Evolutionary conservation across 2,888 invertebrate genomes (phyloP).

Genomic region (Tribolium freemani): DNA sequence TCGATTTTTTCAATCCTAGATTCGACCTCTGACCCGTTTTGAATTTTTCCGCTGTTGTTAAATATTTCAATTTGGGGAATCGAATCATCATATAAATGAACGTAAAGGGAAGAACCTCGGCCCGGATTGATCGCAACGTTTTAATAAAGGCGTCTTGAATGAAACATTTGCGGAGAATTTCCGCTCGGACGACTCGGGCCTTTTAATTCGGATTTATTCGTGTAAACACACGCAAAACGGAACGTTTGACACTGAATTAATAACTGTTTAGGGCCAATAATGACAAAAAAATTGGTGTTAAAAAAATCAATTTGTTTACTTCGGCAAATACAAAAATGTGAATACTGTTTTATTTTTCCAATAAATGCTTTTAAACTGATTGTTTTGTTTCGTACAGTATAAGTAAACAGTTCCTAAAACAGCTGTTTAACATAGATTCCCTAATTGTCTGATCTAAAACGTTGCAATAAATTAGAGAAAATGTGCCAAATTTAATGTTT

Average conservation of each 20-base stretch:
- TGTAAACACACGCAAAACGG: too few species aligned
- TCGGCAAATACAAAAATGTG: too few species aligned
- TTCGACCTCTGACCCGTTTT: neutral
- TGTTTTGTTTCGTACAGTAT: too few species aligned
- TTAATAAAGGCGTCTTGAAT: conserved; percentile 37
- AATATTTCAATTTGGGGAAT: conserved; percentile 19
- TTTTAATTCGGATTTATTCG: conserved; percentile 35
- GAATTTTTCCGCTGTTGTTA: neutral
- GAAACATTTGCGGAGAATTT: conserved; percentile 32
- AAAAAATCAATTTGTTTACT: too few species aligned
- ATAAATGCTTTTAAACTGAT: too few species aligned
- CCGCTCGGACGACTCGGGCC: conserved; percentile 24
- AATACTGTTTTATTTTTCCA: too few species aligned
- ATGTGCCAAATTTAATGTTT: too few species aligned
- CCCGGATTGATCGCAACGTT: conserved; percentile 26
- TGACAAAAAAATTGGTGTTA: too few species aligned
- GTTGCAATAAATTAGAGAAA: too few species aligned
- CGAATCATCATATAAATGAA: conserved; percentile 19
- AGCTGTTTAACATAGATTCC: too few species aligned
- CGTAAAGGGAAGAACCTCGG: conserved; percentile 3
- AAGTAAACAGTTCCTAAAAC: too few species aligned
- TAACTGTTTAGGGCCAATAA: neutral
- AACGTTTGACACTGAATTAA: neutral
- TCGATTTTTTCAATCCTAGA: neutral
- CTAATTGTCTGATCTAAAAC: too few species aligned